phyloP scores from a whole-genome alignment of 2,888 invertebrate species.

The Hirtodrosophila histrioides region DNA sequence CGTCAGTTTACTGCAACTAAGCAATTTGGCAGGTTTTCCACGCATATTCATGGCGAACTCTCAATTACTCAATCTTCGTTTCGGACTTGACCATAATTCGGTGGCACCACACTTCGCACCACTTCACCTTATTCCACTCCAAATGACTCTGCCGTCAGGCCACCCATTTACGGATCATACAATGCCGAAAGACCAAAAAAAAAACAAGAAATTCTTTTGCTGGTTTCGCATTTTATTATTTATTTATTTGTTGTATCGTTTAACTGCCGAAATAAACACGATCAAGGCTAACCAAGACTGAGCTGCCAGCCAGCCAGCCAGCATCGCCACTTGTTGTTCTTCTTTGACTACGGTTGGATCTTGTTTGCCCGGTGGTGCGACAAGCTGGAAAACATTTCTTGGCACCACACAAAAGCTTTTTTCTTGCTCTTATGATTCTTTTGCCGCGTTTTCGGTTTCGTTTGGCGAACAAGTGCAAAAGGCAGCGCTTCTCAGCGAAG shows the following conservation, averaged over 20 bases:
- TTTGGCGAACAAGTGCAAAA: constrained; percentile 47
- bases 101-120: constrained; percentile 1
- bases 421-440: background rate
- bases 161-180: constrained; percentile 66
- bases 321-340: constrained; percentile 37
- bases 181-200: constrained; percentile 61
- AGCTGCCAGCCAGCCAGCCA: constrained; percentile 18
- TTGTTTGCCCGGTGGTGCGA: constrained; percentile 42
- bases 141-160: constrained; percentile 8
- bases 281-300: constrained; percentile 66
- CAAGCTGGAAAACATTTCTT: constrained; percentile 69
- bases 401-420: constrained; percentile 30
- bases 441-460: constrained; percentile 8
- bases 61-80: constrained; percentile 52
- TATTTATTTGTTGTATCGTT: constrained; percentile 60
- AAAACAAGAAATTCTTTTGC: constrained; percentile 65
- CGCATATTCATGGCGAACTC: constrained; percentile 25
- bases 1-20: background rate
- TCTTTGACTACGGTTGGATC: constrained; percentile 29
- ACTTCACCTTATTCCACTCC: too few relatives aligned
- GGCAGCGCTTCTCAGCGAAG: constrained; percentile 31
- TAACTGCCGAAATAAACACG: constrained; percentile 76
- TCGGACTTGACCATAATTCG: constrained; percentile 25
- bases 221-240: constrained; percentile 41
- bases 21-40: constrained; percentile 36